phyloP scores from a whole-genome alignment of 2,888 invertebrate genomes.

The Plagodis dolabraria region DNA sequence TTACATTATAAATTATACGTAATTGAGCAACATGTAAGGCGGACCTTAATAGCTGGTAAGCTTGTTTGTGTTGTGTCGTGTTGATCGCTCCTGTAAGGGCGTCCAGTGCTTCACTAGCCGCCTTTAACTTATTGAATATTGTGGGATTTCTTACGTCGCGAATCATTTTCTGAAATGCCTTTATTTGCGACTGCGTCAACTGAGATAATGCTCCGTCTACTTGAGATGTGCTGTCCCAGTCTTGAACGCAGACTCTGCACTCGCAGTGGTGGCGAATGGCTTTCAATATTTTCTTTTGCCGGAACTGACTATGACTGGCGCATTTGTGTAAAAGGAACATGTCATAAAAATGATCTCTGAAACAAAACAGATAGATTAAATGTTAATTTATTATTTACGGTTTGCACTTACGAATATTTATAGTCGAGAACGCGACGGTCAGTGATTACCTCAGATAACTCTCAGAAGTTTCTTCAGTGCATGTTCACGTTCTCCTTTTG shows the following conservation, averaged over 20 bases:
- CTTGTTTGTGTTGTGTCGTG: neutral
- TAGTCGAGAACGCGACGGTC: no score
- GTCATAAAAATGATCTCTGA: constrained; percentile 26
- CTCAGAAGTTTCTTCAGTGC: no score
- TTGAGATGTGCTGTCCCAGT: constrained; percentile 7
- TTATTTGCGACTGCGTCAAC: constrained; percentile 4
- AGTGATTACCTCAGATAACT: no score
- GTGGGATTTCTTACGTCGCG: neutral
- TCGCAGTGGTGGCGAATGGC: constrained; percentile 7
- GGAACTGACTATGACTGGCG: neutral
- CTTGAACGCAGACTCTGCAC: constrained; percentile 16
- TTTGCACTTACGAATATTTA: no score
- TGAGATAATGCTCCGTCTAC: neutral
- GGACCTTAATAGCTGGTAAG: neutral
- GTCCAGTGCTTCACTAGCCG: neutral
- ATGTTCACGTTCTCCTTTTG: no score
- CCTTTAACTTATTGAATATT: neutral
- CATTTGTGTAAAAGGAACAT: neutral
- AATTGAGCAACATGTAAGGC: neutral
- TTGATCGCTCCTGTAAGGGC: neutral
- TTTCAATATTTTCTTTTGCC: neutral
- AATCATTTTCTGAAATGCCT: neutral
- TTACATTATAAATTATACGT: neutral
- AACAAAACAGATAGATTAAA: no score
- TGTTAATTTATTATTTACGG: no score